Conservation (phyloP, 1,140 invertebrate species). For the Camponotus floridanus region DNA sequence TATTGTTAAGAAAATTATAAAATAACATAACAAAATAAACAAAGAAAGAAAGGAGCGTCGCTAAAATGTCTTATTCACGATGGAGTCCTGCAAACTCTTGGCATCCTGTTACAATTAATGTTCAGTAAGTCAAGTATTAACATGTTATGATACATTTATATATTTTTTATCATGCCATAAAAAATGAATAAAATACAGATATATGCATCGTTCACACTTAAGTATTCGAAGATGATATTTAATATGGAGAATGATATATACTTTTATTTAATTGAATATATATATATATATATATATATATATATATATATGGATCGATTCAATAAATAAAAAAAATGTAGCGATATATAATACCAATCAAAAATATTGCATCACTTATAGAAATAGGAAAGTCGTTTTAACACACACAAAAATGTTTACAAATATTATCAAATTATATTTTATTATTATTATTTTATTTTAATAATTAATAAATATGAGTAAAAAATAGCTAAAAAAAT, state of each 20-base stretch:
- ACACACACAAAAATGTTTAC: too few species aligned
- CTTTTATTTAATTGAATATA: background rate
- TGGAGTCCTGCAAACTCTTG: background rate
- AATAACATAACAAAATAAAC: background rate
- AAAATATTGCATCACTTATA: too few species aligned
- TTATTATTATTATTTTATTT: too few species aligned
- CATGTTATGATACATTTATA: background rate
- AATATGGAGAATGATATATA: too few species aligned
- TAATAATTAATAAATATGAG: too few species aligned
- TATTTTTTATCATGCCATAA: background rate
- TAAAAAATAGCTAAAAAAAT: too few species aligned
- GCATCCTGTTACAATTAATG: slow-evolving; percentile 12
- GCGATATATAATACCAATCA: background rate
- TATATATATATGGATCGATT: too few species aligned
- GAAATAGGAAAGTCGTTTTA: too few species aligned
- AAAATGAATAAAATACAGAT: background rate
- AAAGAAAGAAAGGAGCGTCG: background rate
- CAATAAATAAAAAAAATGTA: slow-evolving; percentile 2
- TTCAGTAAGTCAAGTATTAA: slow-evolving; percentile 29
- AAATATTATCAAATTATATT: too few species aligned
- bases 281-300: too few species aligned
- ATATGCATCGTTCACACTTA: background rate
- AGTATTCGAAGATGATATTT: background rate
- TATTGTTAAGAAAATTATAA: background rate
- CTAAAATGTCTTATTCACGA: background rate